Conservation (phyloP, 2,113 vertebrate genomes). For the Xenus cinereus region DNA sequence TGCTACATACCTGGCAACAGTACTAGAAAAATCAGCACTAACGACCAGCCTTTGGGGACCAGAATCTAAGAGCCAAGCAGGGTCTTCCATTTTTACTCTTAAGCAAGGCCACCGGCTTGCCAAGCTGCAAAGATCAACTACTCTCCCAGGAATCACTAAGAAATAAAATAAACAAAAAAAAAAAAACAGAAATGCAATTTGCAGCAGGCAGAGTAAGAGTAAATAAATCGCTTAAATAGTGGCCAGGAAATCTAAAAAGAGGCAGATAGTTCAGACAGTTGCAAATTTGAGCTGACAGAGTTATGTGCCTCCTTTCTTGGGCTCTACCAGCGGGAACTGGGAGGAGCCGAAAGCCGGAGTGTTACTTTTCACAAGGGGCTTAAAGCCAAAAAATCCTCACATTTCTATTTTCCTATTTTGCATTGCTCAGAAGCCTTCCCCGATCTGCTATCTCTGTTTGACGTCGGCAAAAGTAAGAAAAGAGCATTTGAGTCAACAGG, state of each 20-base stretch:
- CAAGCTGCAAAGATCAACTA: not conserved
- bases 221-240: not conserved
- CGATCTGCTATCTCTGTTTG: conserved; percentile 9
- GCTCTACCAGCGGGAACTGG: not conserved
- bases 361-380: not conserved
- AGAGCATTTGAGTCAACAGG: conserved; percentile 73
- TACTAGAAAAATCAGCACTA: not conserved
- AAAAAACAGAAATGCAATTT: not conserved
- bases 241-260: not conserved
- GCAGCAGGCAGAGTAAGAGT: not conserved
- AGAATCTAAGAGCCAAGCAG: not conserved
- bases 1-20: not conserved
- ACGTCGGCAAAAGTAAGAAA: not conserved
- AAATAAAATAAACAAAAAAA: not conserved
- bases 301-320: not conserved
- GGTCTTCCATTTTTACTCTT: not conserved
- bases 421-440: conserved; percentile 18
- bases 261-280: not conserved
- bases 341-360: not conserved
- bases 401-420: not conserved
- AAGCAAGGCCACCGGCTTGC: not conserved
- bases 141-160: not conserved
- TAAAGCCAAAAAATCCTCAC: not conserved
- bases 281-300: not conserved
- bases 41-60: not conserved